Evolutionary conservation across 2,888 invertebrate genomes (phyloP).

Genomic region (Noctua janthe): DNA sequence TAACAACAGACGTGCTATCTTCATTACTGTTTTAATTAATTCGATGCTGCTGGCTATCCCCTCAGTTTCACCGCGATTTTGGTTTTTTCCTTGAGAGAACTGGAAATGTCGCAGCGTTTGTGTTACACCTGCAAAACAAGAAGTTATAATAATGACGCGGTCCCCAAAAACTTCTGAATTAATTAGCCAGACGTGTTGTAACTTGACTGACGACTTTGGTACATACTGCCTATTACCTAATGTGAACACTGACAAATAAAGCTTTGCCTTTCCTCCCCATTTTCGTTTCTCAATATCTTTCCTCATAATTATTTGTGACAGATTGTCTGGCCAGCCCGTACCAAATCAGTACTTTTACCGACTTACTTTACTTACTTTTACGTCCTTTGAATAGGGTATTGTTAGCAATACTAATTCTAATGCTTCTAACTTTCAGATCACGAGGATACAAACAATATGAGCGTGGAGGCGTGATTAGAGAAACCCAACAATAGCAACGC

Average conservation of each 20-base stretch:
- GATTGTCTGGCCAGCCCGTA: not conserved
- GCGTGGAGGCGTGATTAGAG: conserved; percentile 33
- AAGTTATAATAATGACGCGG: not conserved
- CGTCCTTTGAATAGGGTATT: conserved; percentile 7
- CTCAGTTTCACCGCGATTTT: not conserved
- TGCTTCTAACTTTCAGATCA: conserved; percentile 62
- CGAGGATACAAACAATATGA: conserved; percentile 38
- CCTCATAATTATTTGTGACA: not conserved
- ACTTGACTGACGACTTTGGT: conserved; percentile 23
- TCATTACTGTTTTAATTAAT: conserved; percentile 18
- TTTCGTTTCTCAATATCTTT: not conserved
- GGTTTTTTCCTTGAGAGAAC: not conserved
- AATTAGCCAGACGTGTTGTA: conserved; percentile 36
- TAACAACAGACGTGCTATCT: conserved; percentile 27
- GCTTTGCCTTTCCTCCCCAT: not conserved
- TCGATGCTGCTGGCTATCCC: not conserved
- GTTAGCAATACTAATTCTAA: conserved; percentile 45
- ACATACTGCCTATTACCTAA: not conserved
- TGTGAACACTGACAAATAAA: not conserved
- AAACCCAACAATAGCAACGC: conserved; percentile 32
- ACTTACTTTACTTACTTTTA: not conserved
- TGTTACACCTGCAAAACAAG: conserved; percentile 29
- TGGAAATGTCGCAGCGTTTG: not conserved
- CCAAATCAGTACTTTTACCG: conserved; percentile 1
- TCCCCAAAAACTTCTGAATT: conserved; percentile 13